phyloP scores from a whole-genome alignment of 2,113 vertebrate species.

The Hemichromis elongatus region DNA sequence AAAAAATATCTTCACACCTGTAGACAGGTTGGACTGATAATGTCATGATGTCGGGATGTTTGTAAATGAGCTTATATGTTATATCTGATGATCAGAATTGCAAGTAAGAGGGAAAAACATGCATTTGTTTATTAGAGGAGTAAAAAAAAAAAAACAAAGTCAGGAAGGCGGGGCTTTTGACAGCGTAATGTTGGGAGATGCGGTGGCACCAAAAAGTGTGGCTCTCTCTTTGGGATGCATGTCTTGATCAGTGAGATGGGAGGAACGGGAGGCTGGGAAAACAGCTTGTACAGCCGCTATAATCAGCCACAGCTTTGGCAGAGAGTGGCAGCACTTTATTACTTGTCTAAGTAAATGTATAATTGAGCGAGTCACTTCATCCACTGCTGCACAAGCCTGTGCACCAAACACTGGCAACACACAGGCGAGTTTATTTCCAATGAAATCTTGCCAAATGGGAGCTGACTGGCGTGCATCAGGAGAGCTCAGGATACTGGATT shows the following conservation, averaged over 20 bases:
- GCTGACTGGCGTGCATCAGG: neutral
- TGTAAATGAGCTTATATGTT: neutral
- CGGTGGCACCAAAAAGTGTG: conserved; percentile 3
- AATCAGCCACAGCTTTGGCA: conserved; percentile 54
- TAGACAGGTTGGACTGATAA: conserved; percentile 6
- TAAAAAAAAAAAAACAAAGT: neutral
- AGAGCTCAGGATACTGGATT: neutral
- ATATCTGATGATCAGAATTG: neutral
- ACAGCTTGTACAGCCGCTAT: conserved; percentile 55
- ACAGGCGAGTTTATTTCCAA: neutral
- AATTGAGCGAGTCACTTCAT: conserved; percentile 53
- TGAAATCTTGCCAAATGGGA: neutral
- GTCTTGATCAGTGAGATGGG: conserved; percentile 55
- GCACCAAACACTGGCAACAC: neutral
- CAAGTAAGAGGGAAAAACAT: neutral
- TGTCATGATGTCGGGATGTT: neutral
- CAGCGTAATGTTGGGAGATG: neutral
- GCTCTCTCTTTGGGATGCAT: conserved; percentile 38
- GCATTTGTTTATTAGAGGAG: neutral
- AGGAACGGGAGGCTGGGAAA: conserved; percentile 54
- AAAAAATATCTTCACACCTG: conserved; percentile 6
- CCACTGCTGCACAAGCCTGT: conserved; percentile 11
- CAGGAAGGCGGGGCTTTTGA: neutral
- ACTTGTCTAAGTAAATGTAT: conserved; percentile 57
- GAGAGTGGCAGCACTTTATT: conserved; percentile 61